Base-by-base conservation (phyloP, 2,888 invertebrate genomes). In the Seira musarum region DNA sequence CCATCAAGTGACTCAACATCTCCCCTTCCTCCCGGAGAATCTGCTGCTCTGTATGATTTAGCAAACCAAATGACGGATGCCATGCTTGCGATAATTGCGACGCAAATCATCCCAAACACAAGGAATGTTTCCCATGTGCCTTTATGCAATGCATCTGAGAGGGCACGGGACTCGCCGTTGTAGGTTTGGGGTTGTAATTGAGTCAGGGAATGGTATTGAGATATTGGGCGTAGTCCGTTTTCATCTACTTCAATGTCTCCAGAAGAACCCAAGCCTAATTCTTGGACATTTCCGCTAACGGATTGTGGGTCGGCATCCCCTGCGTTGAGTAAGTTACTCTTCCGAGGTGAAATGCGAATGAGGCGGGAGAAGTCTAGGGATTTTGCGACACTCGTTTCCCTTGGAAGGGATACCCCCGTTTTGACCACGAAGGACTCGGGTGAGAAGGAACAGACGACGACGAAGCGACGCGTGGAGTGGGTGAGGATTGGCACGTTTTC, bases 401-500 rank as follows among this genome's bases (percentile, higher is more conserved):
- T 73, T 6, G 85, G 86, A 57, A 87, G 84, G n/a, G 82, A 79
- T 49, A 86, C 86, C 87, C 94, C 94, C 30, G 95, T 95, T 85
- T 94, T 91, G 8, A 95, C 94, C 0, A 95, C 94, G 87, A 95
- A 91, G 30, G 94, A 94, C 88, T 95, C 94, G 0, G 95, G 94
- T 87, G 94, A 93, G 88, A 94, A 94, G 40, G 94, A 93, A 88
- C 95, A 95, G 15, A 95, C 91, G 1, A 95, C 95, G 71, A 95
- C 90, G 88, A 95, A 95, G 85, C 94, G 91, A 85, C 94, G 89
- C 0, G 94, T 94, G 87, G 94, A 94, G 88, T 95, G 95, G 0
- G 95, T 95, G 57, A 95, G 91, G 87, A 95, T 94, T 2, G 94
- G 94, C 77, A 94, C 89, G 89, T 94, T 95, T 88, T 95, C 95